phyloP scores from a whole-genome alignment of 2,888 invertebrate genomes.

The Archips crataeganus region DNA sequence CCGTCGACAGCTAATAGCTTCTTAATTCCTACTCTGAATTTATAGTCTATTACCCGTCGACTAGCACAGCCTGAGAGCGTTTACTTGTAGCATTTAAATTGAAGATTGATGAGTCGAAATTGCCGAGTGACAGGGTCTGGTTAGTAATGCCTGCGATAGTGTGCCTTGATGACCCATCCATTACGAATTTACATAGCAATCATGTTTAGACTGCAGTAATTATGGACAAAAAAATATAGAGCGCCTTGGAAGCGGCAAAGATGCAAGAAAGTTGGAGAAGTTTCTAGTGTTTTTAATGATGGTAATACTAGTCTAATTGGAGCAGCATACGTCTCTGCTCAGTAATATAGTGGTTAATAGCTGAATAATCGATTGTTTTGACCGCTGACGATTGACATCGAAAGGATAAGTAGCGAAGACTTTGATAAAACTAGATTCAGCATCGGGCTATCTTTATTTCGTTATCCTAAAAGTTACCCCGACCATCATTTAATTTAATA shows the following conservation, averaged over 20 bases:
- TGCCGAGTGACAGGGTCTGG: slow-evolving; percentile 63
- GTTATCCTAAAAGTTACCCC: too few relatives aligned
- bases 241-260: slow-evolving; percentile 47
- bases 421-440: too few relatives aligned
- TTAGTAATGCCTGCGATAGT: slow-evolving; percentile 65
- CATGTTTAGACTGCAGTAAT: slow-evolving; percentile 47
- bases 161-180: slow-evolving; percentile 67
- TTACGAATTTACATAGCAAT: slow-evolving; percentile 75
- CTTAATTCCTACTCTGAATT: slow-evolving; percentile 51
- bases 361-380: background rate
- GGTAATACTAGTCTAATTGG: slow-evolving; percentile 34
- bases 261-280: slow-evolving; percentile 42
- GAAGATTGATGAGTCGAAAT: slow-evolving; percentile 73
- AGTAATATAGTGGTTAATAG: slow-evolving; percentile 11
- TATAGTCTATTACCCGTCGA: slow-evolving; percentile 56
- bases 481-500: too few relatives aligned
- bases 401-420: too few relatives aligned
- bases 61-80: slow-evolving; percentile 63
- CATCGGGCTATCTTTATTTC: too few relatives aligned
- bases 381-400: too few relatives aligned
- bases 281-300: slow-evolving; percentile 38
- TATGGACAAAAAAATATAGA: slow-evolving; percentile 44
- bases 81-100: slow-evolving; percentile 72
- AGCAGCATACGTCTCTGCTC: slow-evolving; percentile 14
- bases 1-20: slow-evolving; percentile 16